These are phyloP conservation scores for Syngnathoides biaculeatus DNA, from an alignment of 2,113 vertebrate species.

Conservation along the genomic window DNA sequence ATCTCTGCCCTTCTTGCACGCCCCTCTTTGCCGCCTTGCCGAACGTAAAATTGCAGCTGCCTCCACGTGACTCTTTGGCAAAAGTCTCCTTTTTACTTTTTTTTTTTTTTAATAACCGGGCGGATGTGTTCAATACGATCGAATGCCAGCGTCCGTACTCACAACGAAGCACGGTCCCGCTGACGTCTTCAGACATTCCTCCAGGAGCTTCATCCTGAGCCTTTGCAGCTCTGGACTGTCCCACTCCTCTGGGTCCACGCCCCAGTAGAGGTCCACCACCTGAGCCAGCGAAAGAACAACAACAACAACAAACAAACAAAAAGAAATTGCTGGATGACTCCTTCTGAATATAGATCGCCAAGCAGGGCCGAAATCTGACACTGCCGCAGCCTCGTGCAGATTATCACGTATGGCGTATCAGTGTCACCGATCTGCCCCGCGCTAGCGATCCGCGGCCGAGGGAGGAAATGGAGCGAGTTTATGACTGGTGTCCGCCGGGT, in stretches of 20 bases:
- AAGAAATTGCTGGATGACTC: neutral
- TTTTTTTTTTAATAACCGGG: neutral
- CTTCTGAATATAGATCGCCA: neutral
- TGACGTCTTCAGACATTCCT: constrained; percentile 95
- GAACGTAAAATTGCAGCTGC: constrained; percentile 25
- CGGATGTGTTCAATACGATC: too few relatives aligned
- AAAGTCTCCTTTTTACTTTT: constrained; percentile 7
- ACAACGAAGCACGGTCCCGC: constrained; percentile 99
- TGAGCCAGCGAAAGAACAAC: constrained; percentile 50
- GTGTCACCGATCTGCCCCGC: constrained; percentile 46
- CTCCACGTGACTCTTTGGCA: constrained; percentile 19
- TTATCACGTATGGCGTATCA: constrained; percentile 51
- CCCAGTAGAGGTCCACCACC: constrained; percentile 98
- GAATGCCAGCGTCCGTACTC: constrained; percentile 68
- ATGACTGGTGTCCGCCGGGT: constrained; percentile 23
- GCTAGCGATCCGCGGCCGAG: constrained; percentile 23
- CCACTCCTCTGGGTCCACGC: constrained; percentile 89
- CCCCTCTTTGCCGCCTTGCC: constrained; percentile 4
- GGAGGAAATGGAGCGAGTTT: constrained; percentile 23
- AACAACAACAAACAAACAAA: neutral
- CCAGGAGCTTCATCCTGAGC: constrained; percentile 91
- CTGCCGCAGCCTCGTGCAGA: neutral
- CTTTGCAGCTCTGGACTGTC: constrained; percentile 91
- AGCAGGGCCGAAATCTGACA: neutral
- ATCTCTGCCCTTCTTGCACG: constrained; percentile 15